Percentiles rank a stretch among this genome's conserved stretches.
Conservation (phyloP, 2,888 invertebrate genomes). For the Erynnis tages region DNA sequence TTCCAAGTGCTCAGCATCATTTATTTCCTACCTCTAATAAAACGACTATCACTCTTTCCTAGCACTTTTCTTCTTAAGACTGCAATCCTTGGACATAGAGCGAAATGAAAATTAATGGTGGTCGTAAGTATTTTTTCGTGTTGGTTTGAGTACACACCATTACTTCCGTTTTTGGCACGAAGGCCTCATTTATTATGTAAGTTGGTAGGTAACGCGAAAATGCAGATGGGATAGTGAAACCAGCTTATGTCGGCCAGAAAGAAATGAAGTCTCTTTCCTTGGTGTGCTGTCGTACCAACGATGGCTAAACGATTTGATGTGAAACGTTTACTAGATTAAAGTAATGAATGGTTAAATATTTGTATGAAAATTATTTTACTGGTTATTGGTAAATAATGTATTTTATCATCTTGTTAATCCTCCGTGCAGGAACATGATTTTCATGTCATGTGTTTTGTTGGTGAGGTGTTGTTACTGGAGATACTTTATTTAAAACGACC, state of each 20-base stretch:
- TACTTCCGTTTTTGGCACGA: constrained; percentile 73
- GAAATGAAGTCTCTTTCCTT: constrained; percentile 6
- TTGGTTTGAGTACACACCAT: constrained; percentile 78
- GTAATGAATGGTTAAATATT: neutral
- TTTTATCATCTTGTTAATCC: too few relatives aligned
- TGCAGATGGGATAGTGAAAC: constrained; percentile 55
- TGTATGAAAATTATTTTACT: neutral
- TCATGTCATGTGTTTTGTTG: too few relatives aligned
- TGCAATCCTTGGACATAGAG: constrained; percentile 68
- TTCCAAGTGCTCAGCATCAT: constrained; percentile 11
- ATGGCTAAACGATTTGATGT: neutral
- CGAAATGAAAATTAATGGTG: constrained; percentile 79
- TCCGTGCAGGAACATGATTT: too few relatives aligned
- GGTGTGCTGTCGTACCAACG: neutral
- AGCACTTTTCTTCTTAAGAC: constrained; percentile 53
- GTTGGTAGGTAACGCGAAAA: constrained; percentile 58
- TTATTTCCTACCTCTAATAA: constrained; percentile 29
- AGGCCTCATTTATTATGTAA: constrained; percentile 77
- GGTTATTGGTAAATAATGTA: neutral
- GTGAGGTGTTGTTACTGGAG: too few relatives aligned
- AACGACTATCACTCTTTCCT: constrained; percentile 29
- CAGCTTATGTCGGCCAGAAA: constrained; percentile 25
- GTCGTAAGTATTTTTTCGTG: constrained; percentile 79
- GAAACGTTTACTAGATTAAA: neutral
- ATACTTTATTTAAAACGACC: too few relatives aligned